A percentile compares a stretch with the other conserved stretches of the same genome.
These are phyloP conservation scores for Papilio protenor DNA, from an alignment of 2,888 invertebrate genomes.

Conservation along the genomic window DNA sequence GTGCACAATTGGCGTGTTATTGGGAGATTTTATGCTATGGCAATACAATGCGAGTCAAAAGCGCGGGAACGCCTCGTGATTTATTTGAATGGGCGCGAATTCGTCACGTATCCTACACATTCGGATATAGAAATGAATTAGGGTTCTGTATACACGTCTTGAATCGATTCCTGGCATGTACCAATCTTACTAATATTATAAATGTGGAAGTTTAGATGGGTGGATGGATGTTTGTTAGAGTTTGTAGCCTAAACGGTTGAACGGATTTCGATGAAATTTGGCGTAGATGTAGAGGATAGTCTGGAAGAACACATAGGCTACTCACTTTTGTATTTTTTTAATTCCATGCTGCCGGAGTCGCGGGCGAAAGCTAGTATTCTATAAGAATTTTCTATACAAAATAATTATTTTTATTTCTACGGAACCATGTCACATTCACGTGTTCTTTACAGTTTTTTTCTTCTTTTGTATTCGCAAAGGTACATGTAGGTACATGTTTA, in stretches of 20 bases:
- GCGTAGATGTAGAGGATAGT: no score
- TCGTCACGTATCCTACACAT: constrained; percentile 68
- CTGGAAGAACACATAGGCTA: no score
- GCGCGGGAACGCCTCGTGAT: constrained; percentile 74
- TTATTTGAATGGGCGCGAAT: constrained; percentile 63
- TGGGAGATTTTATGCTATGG: constrained; percentile 71
- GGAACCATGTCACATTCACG: constrained; percentile 16
- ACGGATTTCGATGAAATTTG: no score
- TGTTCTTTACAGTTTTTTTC: constrained; percentile 53
- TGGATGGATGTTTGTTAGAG: no score
- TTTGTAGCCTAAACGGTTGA: no score
- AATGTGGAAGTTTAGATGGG: no score
- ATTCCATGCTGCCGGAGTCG: no score
- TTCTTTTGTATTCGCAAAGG: constrained; percentile 61
- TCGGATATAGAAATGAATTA: constrained; percentile 57
- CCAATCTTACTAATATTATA: no score
- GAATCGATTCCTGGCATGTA: neutral
- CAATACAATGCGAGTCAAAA: constrained; percentile 74
- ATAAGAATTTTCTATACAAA: neutral
- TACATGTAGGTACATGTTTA: constrained; percentile 80
- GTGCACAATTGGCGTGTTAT: constrained; percentile 66
- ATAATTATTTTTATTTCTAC: neutral
- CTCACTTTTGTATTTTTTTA: no score
- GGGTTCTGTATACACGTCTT: constrained; percentile 5
- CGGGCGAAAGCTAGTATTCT: no score